phyloP scores from a whole-genome alignment of 2,888 invertebrate species.

The Ophion ventricosus region DNA sequence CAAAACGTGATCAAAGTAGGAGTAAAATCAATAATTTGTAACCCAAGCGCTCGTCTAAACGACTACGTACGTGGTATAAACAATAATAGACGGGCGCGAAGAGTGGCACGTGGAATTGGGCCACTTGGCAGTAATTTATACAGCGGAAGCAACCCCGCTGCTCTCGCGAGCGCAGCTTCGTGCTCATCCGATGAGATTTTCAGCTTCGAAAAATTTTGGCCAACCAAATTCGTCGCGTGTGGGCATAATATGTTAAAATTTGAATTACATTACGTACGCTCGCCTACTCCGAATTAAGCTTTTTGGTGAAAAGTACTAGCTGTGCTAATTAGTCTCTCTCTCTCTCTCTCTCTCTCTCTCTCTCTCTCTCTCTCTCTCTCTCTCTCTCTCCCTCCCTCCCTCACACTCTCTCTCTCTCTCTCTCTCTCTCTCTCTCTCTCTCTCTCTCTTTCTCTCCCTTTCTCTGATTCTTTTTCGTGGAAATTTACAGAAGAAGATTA shows the following conservation, averaged over 20 bases:
- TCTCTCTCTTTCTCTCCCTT: no score
- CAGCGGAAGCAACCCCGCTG: constrained; percentile 45
- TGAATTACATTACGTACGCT: background rate
- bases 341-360: no score
- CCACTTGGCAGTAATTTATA: constrained; percentile 54
- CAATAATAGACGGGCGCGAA: constrained; percentile 57
- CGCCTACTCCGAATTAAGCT: no score
- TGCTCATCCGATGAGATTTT: background rate
- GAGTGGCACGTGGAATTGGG: constrained; percentile 45
- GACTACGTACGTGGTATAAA: constrained; percentile 35
- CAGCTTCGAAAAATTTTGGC: constrained; percentile 38
- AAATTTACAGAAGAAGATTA: no score
- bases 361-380: no score
- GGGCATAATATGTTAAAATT: background rate
- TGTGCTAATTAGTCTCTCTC: no score
- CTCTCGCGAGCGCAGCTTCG: background rate
- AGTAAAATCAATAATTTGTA: constrained; percentile 52
- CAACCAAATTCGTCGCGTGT: background rate
- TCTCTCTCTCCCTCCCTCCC: no score
- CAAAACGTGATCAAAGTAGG: constrained; percentile 3
- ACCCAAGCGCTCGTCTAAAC: constrained; percentile 43
- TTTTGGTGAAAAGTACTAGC: no score
- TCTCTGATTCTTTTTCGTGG: no score
- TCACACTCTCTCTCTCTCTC: no score
- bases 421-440: no score